phyloP scores from a whole-genome alignment of 2,888 invertebrate species.

The Teleogryllus oceanicus region DNA sequence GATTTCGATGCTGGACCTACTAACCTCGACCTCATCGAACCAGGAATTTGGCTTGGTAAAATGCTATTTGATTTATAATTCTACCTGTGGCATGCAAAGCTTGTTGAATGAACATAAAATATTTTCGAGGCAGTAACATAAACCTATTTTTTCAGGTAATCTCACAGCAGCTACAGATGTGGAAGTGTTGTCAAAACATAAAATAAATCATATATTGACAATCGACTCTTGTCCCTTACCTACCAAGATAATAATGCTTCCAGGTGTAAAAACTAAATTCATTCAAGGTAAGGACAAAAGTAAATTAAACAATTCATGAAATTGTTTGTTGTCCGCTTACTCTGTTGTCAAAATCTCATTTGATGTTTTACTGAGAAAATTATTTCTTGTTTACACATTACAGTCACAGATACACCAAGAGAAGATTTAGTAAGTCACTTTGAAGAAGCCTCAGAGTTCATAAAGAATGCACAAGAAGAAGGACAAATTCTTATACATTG shows the following conservation, averaged over 20 bases:
- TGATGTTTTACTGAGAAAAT: too few species aligned
- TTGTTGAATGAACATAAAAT: not conserved
- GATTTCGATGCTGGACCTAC: conserved; percentile 58
- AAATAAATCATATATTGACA: conserved; percentile 75
- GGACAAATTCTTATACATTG: conserved; percentile 84
- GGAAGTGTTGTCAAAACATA: conserved; percentile 60
- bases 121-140: not conserved
- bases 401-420: conserved; percentile 77
- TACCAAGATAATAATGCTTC: conserved; percentile 63
- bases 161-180: conserved; percentile 74
- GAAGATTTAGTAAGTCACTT: conserved; percentile 80
- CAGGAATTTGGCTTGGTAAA: conserved; percentile 54
- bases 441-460: conserved; percentile 73
- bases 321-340: conserved; percentile 3
- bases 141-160: conserved; percentile 58
- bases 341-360: too few species aligned
- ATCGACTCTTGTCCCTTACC: conserved; percentile 82
- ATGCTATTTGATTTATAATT: conserved; percentile 11
- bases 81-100: conserved; percentile 11
- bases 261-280: conserved; percentile 66
- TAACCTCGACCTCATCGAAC: conserved; percentile 55
- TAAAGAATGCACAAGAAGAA: conserved; percentile 62
- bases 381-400: conserved; percentile 39
- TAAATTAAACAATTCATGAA: too few species aligned
- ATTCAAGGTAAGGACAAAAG: conserved; percentile 58